Evolutionary conservation across 2,113 vertebrate species (phyloP).

Genomic region (Paralichthys olivaceus): DNA sequence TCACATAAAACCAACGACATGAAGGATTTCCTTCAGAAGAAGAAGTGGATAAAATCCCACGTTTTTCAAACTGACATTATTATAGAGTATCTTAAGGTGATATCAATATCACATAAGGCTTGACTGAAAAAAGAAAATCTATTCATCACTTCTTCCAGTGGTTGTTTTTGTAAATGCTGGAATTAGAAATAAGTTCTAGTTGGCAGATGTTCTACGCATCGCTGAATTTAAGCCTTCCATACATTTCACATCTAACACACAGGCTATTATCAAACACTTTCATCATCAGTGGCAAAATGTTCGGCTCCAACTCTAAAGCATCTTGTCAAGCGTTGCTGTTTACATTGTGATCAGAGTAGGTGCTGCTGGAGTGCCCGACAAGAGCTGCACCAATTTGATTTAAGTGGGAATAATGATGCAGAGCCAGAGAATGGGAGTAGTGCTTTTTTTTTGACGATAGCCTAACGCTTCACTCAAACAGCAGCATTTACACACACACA

Average conservation of each 20-base stretch:
- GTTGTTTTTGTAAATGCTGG: background rate
- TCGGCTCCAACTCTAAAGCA: slow-evolving; percentile 10
- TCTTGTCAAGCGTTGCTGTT: slow-evolving; percentile 38
- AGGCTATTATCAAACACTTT: slow-evolving; percentile 25
- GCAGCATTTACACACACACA: slow-evolving; percentile 9
- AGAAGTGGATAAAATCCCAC: too few species aligned
- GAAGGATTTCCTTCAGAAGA: too few species aligned
- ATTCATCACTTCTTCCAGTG: background rate
- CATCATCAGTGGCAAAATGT: slow-evolving; percentile 20
- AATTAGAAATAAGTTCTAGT: background rate
- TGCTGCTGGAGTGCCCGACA: slow-evolving; percentile 47
- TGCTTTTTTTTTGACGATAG: slow-evolving; percentile 32
- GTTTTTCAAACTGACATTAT: too few species aligned
- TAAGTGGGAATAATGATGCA: slow-evolving; percentile 65
- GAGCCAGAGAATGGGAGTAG: slow-evolving; percentile 28
- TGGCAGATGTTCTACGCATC: background rate
- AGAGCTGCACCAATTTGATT: slow-evolving; percentile 55
- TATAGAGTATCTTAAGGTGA: too few species aligned
- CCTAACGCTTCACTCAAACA: slow-evolving; percentile 29
- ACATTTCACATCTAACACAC: slow-evolving; percentile 2
- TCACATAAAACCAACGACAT: too few species aligned
- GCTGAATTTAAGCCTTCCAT: background rate
- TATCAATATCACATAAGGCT: too few species aligned
- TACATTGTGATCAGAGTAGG: slow-evolving; percentile 30
- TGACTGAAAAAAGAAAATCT: too few species aligned